A percentile compares a stretch with the other conserved stretches of the same genome.
phyloP scores from a whole-genome alignment of 2,797 vertebrate species.

The Girardinus metallicus region DNA sequence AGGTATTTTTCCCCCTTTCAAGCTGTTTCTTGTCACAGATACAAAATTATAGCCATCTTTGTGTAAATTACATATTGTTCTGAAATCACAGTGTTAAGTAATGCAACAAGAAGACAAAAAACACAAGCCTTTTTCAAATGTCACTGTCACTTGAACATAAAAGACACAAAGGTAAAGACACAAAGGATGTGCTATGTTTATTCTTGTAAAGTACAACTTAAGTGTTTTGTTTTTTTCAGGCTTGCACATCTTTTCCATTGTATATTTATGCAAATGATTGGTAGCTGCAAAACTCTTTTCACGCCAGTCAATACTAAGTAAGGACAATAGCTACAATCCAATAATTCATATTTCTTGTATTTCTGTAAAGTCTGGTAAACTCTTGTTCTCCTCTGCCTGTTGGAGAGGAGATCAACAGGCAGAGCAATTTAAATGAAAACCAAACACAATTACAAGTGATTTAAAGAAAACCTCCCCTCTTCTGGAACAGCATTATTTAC shows the following conservation, averaged over 20 bases:
- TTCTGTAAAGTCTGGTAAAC: background rate
- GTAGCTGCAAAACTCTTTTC: background rate
- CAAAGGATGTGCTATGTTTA: background rate
- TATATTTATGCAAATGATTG: slow-evolving; percentile 1
- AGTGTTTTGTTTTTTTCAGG: background rate
- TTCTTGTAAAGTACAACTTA: background rate
- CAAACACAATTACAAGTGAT: background rate
- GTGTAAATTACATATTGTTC: slow-evolving; percentile 10
- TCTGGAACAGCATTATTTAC: background rate
- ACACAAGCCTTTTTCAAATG: background rate
- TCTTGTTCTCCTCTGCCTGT: background rate
- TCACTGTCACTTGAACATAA: background rate
- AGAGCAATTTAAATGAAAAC: background rate
- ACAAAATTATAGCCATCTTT: slow-evolving; percentile 6
- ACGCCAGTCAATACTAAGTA: background rate
- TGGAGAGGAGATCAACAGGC: background rate
- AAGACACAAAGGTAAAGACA: background rate
- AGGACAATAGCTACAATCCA: background rate
- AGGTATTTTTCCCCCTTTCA: slow-evolving; percentile 9
- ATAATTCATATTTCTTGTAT: background rate
- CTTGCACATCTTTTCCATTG: background rate
- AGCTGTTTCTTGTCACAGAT: slow-evolving; percentile 16
- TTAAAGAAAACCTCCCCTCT: background rate
- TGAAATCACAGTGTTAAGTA: background rate
- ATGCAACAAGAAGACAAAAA: slow-evolving; percentile 1